Evolutionary conservation across 2,888 invertebrate species (phyloP).

Genomic region (Dicroscelio sp.): DNA sequence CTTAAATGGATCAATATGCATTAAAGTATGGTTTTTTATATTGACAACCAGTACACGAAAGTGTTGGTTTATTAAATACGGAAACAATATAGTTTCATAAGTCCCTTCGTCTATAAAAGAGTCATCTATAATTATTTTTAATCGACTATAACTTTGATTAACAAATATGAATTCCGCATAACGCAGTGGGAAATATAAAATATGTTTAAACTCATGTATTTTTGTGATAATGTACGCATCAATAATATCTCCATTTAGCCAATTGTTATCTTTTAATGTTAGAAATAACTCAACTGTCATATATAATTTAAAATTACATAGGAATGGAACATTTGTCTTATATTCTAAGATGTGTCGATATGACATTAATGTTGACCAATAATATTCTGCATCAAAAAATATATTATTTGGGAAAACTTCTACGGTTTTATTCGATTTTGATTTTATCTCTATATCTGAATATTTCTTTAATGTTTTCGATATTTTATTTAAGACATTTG

Average conservation of each 20-base stretch:
- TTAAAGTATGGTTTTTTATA: neutral
- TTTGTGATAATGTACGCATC: neutral
- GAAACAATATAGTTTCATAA: neutral
- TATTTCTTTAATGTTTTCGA: neutral
- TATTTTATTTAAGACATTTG: neutral
- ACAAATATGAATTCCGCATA: neutral
- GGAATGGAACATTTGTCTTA: neutral
- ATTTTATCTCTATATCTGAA: neutral
- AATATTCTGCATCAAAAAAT: neutral
- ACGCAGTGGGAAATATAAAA: neutral
- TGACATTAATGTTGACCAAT: neutral
- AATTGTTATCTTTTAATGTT: neutral
- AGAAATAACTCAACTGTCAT: neutral
- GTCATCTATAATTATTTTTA: neutral
- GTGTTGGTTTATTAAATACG: neutral
- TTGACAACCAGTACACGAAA: neutral
- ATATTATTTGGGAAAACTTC: neutral
- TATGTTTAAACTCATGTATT: neutral
- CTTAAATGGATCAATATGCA: neutral
- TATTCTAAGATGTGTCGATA: too few species aligned
- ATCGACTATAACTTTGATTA: neutral
- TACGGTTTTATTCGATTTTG: neutral
- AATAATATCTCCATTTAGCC: neutral
- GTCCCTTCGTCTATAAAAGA: neutral
- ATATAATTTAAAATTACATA: neutral